Percentiles rank a stretch among this genome's conserved stretches.
These are phyloP conservation scores for Manduca sexta DNA, from an alignment of 1,140 invertebrate genomes.

Conservation along the genomic window DNA sequence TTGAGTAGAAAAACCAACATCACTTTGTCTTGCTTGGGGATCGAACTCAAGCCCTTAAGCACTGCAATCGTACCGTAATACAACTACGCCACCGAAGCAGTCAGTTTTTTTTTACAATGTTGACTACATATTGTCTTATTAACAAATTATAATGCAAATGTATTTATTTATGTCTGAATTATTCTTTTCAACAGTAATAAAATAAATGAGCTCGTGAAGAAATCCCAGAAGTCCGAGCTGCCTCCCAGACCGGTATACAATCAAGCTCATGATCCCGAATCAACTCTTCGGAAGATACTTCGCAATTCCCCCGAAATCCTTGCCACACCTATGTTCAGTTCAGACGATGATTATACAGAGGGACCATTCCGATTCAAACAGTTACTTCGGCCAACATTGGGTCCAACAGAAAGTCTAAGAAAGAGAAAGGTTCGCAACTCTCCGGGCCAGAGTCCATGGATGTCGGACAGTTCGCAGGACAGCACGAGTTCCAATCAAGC, in stretches of 20 bases:
- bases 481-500: constrained; percentile 48
- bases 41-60: too few species aligned
- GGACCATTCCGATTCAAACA: constrained; percentile 83
- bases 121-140: too few species aligned
- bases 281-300: constrained; percentile 68
- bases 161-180: too few species aligned
- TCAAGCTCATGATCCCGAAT: constrained; percentile 53
- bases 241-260: constrained; percentile 46
- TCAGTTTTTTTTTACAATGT: too few species aligned
- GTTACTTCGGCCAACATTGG: constrained; percentile 78
- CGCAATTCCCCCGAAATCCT: constrained; percentile 69
- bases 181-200: constrained; percentile 60
- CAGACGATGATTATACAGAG: constrained; percentile 73
- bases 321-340: constrained; percentile 55
- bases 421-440: constrained; percentile 75
- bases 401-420: constrained; percentile 81
- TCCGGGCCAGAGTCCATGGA: constrained; percentile 53
- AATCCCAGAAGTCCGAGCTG: constrained; percentile 48
- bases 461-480: constrained; percentile 65
- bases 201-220: constrained; percentile 65
- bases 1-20: too few species aligned
- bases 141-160: too few species aligned
- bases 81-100: too few species aligned
- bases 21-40: too few species aligned
- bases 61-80: too few species aligned